Conservation (phyloP, 2,113 vertebrate species). For the Ceyx margarethae region DNA sequence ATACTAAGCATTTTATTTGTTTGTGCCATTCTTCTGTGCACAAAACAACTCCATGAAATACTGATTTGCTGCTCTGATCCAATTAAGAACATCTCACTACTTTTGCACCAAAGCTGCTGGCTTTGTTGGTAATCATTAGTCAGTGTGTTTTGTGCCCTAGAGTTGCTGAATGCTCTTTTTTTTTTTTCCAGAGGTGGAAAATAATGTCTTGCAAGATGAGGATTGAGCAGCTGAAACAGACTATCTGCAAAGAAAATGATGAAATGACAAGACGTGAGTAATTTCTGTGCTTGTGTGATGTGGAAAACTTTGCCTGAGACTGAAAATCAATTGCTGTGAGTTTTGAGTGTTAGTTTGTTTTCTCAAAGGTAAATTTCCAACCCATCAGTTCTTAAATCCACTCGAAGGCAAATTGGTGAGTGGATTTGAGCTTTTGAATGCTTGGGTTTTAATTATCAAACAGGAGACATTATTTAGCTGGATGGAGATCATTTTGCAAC, state of each 20-base stretch:
- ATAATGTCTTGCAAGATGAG: slow-evolving; percentile 97
- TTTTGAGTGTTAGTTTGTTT: background rate
- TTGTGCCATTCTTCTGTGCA: background rate
- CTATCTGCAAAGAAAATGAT: slow-evolving; percentile 87
- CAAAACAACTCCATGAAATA: background rate
- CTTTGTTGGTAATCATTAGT: slow-evolving; percentile 24
- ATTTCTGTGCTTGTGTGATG: background rate
- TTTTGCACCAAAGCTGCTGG: slow-evolving; percentile 19
- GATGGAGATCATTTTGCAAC: slow-evolving; percentile 24
- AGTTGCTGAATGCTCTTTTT: slow-evolving; percentile 47
- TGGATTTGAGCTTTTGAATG: background rate
- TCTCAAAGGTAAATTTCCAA: background rate
- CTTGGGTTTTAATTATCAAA: slow-evolving; percentile 44
- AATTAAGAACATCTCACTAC: background rate
- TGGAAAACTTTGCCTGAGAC: background rate
- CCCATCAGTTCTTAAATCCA: background rate
- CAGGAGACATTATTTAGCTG: slow-evolving; percentile 27
- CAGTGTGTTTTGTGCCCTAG: background rate
- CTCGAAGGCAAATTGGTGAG: background rate
- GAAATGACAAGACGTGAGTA: slow-evolving; percentile 89
- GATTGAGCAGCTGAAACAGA: slow-evolving; percentile 94
- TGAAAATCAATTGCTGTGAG: background rate
- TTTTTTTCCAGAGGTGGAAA: slow-evolving; percentile 89
- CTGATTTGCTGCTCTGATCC: background rate
- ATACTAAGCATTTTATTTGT: background rate